Base-by-base conservation (phyloP, 1,140 invertebrate genomes). In the Meteorus sp. region DNA sequence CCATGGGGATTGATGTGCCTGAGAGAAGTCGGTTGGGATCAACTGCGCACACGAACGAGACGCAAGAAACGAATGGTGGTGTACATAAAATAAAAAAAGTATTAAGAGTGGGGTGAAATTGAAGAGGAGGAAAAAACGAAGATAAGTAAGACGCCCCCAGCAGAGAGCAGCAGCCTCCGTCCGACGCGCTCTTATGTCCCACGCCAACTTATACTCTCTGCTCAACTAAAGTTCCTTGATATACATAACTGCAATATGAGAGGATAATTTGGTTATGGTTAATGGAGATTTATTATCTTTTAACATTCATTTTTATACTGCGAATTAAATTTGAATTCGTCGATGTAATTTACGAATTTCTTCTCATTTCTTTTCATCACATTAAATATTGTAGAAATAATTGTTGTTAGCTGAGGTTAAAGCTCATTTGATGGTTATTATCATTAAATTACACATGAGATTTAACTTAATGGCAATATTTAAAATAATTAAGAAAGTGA, bases 111-210 rank as follows among this genome's bases (percentile, higher is more conserved):
- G 11, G 15, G 27, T 1, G 23, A 41, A 27, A 13, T 33, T 5
- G 20, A 51, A 23, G 25, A 47, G 27, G 31, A 47, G 11, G n/a
- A 29, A 15, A 20, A 22, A 20, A 55, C 15, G 53, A 19, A 44
- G 39, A 55, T 44, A 31, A 37, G 15, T 27, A 57, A 51, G 44
- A 33, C 68, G 74, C 74, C 75, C 75, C 75, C 74, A 79, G 75
- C 76, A 76, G 76, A 76, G 76, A 67, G 41, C 56, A 52, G 65
- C 69, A 74, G 64, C 70, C 66, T 73, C 72, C 52, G 68, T 62
- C 50, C 29, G 6, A 13, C 11, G 3, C 35, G 35, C 11, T 39
- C 60, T 47, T 61, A 63, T 73, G 66, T 75, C 70, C 70, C 67
- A 75, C 71, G 67, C 65, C 60, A 48, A 23, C 17, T 60, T 61